Percentiles rank a stretch among this genome's conserved stretches.
Evolutionary conservation across 2,888 invertebrate species (phyloP).

Genomic region (Morinoia aosen): DNA sequence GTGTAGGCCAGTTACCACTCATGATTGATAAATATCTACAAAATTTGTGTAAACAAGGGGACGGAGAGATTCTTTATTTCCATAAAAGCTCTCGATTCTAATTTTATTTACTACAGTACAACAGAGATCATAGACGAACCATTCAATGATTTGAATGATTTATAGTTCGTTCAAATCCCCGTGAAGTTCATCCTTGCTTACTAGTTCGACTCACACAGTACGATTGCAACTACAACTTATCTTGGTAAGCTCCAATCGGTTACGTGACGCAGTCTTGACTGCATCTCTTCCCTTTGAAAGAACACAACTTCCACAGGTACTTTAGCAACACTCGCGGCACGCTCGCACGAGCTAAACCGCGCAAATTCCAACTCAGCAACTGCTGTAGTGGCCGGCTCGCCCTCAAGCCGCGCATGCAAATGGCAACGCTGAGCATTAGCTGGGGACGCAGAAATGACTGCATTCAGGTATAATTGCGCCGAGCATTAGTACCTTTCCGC

Average conservation of each 20-base stretch:
- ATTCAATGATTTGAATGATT: background rate
- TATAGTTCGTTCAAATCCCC: background rate
- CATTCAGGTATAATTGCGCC: conserved; percentile 41
- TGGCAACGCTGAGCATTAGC: conserved; percentile 41
- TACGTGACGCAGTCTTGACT: background rate
- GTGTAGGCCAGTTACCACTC: too few species aligned
- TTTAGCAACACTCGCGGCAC: too few species aligned
- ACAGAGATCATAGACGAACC: too few species aligned
- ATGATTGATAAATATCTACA: too few species aligned
- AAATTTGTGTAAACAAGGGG: too few species aligned
- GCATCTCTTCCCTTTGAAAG: too few species aligned
- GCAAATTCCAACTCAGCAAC: background rate
- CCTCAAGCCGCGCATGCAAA: conserved; percentile 36
- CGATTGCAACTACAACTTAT: background rate
- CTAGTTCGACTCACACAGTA: background rate
- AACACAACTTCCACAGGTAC: too few species aligned
- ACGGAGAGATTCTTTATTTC: too few species aligned
- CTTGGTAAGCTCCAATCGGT: background rate
- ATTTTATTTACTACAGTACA: too few species aligned
- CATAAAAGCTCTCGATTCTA: too few species aligned
- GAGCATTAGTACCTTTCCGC: conserved; percentile 28
- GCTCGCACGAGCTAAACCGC: background rate
- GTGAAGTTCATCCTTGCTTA: background rate
- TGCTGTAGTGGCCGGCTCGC: background rate
- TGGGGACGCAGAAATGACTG: background rate